Conservation (phyloP, 2,113 vertebrate species). For the Todiramphus chloris region DNA sequence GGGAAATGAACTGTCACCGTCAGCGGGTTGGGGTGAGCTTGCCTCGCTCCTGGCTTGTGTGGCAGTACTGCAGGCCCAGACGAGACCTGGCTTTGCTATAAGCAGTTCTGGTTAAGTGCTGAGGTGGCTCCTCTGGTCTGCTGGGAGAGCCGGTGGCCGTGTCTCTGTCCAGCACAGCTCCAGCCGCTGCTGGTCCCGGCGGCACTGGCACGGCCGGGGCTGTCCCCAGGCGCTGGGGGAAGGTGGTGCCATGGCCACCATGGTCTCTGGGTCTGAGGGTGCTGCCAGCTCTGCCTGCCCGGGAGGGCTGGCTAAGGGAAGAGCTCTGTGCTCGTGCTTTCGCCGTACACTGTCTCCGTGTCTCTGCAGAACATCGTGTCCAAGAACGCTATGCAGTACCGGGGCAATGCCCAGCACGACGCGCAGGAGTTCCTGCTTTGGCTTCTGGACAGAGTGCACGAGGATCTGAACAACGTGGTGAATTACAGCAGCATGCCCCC, state of each 20-base stretch:
- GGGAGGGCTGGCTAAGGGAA: neutral
- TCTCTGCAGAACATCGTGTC: constrained; percentile 87
- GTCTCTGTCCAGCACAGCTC: neutral
- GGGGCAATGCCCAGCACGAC: constrained; percentile 95
- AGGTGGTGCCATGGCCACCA: too few relatives aligned
- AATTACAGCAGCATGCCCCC: constrained; percentile 79
- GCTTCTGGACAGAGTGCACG: constrained; percentile 95
- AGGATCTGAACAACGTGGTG: constrained; percentile 88
- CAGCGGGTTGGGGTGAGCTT: neutral
- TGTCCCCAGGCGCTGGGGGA: neutral
- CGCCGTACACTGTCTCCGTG: neutral
- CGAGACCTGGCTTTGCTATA: neutral
- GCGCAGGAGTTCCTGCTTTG: constrained; percentile 98
- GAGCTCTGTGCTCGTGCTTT: neutral
- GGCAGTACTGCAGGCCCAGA: too few relatives aligned
- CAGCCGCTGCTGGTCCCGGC: neutral
- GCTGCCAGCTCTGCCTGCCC: neutral
- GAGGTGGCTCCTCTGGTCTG: neutral
- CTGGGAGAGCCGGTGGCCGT: neutral
- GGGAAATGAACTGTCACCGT: neutral
- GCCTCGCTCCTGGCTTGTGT: neutral
- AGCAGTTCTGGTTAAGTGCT: neutral
- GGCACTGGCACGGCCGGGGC: too few relatives aligned
- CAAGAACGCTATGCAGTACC: constrained; percentile 93
- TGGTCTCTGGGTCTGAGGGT: too few relatives aligned